phyloP scores from a whole-genome alignment of 1,140 invertebrate species.

The Brachionus rubens region DNA sequence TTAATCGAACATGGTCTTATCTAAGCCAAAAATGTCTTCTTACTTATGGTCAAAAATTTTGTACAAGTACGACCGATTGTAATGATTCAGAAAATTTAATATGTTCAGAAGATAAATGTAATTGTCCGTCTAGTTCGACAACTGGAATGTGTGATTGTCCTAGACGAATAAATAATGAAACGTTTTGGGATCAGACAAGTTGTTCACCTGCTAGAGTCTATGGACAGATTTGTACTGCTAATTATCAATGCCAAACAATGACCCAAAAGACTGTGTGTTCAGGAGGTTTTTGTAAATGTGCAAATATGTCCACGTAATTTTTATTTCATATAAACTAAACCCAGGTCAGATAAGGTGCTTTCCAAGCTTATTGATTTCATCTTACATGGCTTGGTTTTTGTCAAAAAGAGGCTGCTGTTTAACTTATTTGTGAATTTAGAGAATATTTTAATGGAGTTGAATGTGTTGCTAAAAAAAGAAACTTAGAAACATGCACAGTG shows the following conservation, averaged over 20 bases:
- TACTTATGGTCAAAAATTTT: neutral
- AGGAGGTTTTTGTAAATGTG: neutral
- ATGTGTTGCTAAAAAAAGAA: too few species aligned
- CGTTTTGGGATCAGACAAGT: neutral
- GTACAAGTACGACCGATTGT: neutral
- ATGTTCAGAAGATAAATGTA: neutral
- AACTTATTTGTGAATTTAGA: neutral
- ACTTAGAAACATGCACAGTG: neutral
- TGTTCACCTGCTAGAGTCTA: neutral
- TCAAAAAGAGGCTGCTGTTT: neutral
- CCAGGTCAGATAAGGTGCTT: too few species aligned
- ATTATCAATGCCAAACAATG: neutral
- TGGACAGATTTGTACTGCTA: neutral
- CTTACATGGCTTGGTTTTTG: neutral
- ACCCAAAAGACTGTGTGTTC: neutral
- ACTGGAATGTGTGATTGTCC: neutral
- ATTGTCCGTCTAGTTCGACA: neutral
- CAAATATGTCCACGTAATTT: neutral
- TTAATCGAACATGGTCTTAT: neutral
- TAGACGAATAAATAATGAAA: neutral
- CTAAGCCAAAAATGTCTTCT: neutral
- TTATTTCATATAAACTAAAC: neutral
- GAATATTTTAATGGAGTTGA: conserved; percentile 6
- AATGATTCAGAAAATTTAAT: neutral
- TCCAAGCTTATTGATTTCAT: too few species aligned